Percentiles rank a stretch among this genome's conserved stretches.
Conservation (phyloP, 2,888 invertebrate genomes). For the Syrphus vitripennis region DNA sequence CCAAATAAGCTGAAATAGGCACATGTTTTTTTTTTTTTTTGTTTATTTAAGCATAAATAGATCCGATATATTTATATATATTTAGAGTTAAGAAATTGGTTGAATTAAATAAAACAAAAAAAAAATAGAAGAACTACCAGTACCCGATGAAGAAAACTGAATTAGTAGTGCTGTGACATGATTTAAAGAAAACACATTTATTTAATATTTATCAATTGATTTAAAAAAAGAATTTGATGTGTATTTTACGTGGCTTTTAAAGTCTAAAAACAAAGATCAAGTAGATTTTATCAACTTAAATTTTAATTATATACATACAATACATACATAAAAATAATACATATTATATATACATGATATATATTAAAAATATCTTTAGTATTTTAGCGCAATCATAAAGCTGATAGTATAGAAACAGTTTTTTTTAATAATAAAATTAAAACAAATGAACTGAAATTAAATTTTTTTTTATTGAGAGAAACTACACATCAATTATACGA, state of each 20-base stretch:
- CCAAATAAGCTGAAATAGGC: constrained; percentile 58
- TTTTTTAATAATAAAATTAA: constrained; percentile 26
- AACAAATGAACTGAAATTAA: constrained; percentile 31
- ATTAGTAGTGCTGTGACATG: constrained; percentile 61
- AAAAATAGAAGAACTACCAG: background rate
- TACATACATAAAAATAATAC: too few relatives aligned
- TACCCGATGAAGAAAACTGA: constrained; percentile 38
- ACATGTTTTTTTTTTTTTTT: constrained; percentile 20
- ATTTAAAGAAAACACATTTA: constrained; percentile 36
- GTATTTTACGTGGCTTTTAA: constrained; percentile 48
- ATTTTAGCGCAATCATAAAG: constrained; percentile 40
- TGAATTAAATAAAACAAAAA: background rate
- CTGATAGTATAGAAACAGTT: constrained; percentile 35
- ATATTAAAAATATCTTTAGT: constrained; percentile 3
- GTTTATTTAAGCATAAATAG: background rate
- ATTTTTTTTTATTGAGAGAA: background rate
- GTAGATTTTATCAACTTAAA: constrained; percentile 25
- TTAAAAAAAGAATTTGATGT: constrained; percentile 7
- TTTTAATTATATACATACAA: background rate
- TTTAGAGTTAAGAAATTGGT: background rate
- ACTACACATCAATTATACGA: too few relatives aligned
- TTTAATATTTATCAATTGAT: constrained; percentile 30
- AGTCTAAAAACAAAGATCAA: constrained; percentile 36
- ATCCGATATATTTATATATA: background rate
- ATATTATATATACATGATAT: background rate